Evolutionary conservation across 2,797 vertebrate species (phyloP), one percentile per base, ranked within the genome.

Genomic region (Dendrocincla tyrannina): DNA sequence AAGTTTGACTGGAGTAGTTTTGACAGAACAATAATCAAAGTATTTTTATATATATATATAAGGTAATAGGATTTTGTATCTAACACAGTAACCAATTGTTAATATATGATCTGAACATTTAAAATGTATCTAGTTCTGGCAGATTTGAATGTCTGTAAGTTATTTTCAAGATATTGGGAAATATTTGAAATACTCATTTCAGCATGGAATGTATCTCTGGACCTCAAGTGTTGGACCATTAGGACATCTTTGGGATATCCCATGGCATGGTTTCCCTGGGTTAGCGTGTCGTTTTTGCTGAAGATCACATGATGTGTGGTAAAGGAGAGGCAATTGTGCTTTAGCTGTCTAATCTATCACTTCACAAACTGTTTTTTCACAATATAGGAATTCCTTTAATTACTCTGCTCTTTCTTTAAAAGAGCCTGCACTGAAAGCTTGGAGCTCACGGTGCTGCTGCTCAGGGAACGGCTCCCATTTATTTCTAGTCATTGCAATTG

Each of bases 401-500:
- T 84, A 62, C 30, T 56, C 37, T 87, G 32, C 44, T 85, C 93
- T 91, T 93, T 47, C 69, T 81, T 86, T 78, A 75, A 68, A 22
- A 79, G 73, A 87, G 72, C 56, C 41, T 85, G 8, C 30, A 4
- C 64, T 62, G 60, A 68, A 82, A 80, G 88, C 35, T 39, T 35
- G 47, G 20, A 73, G 67, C 80, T 95, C 80, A 25, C 2, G 4
- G 47, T 90, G 73, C 62, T 93, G 63, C 68, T 59, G 78, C 59
- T 64, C 5, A 0, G 62, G 92, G 91, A 84, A 72, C 41, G 66
- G 33, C 87, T 91, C 76, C 56, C 68, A 68, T 96, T 96, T 96
- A 89, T 92, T 96, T 96, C 75, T 41, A 95, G 93, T 87, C 88
- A 82, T 80, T 91, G 70, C 83, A 93, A 89, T 91, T 96, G 96